These are phyloP conservation scores for Drosophila punjabiensis DNA, from an alignment of 1,140 invertebrate genomes.

Conservation along the genomic window DNA sequence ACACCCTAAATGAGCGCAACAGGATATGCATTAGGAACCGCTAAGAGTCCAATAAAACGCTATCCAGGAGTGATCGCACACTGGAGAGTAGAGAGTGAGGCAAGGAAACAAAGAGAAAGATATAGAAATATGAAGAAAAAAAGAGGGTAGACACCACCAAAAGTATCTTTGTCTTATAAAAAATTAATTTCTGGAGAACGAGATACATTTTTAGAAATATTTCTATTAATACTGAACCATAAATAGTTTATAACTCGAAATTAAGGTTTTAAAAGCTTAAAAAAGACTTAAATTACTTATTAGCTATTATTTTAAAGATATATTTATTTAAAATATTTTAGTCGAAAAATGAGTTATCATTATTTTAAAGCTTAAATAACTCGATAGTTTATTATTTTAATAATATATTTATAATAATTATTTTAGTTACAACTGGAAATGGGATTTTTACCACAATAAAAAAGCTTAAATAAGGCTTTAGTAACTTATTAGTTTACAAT, in stretches of 20 bases:
- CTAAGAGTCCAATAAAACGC: slow-evolving; percentile 67
- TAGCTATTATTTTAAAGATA: too few relatives aligned
- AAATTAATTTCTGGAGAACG: neutral
- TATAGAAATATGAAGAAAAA: slow-evolving; percentile 7
- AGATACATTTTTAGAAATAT: neutral
- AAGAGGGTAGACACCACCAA: slow-evolving; percentile 1
- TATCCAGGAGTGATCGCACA: slow-evolving; percentile 18
- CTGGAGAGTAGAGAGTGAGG: neutral
- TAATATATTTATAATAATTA: too few relatives aligned
- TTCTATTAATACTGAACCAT: fast-evolving
- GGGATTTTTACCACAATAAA: too few relatives aligned
- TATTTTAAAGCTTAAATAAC: too few relatives aligned
- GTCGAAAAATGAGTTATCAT: too few relatives aligned
- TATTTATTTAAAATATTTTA: too few relatives aligned
- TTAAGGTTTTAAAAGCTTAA: too few relatives aligned
- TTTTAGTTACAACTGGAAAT: too few relatives aligned
- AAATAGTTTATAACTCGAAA: neutral
- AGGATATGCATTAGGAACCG: slow-evolving; percentile 74
- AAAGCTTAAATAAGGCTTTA: too few relatives aligned
- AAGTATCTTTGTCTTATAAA: neutral
- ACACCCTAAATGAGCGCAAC: slow-evolving; percentile 65
- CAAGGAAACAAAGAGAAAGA: neutral
- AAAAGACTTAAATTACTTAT: too few relatives aligned
- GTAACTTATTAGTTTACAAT: neutral
- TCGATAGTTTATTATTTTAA: too few relatives aligned